Evolutionary conservation across 2,888 invertebrate species (phyloP).

Genomic region (Scaptodrosophila latifasciaeformis): DNA sequence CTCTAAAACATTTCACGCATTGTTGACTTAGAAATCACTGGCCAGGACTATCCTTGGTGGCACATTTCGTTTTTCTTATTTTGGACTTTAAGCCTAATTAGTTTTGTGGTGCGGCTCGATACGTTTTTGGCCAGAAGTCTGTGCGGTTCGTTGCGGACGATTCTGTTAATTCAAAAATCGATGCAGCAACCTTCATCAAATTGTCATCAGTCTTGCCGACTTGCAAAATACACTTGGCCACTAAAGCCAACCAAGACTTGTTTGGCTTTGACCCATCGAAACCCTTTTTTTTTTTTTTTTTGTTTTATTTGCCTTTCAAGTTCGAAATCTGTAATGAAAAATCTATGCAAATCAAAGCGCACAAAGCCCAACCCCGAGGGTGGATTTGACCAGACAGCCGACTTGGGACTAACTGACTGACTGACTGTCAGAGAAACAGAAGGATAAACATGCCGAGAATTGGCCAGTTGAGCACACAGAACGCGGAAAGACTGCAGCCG

Average conservation of each 20-base stretch:
- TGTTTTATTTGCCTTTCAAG: slow-evolving; percentile 26
- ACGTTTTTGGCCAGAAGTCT: neutral
- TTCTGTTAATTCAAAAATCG: slow-evolving; percentile 64
- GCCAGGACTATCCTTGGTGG: neutral
- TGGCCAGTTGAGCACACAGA: slow-evolving; percentile 32
- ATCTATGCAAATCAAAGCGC: slow-evolving; percentile 65
- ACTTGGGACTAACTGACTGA: slow-evolving; percentile 15
- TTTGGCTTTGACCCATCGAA: slow-evolving; percentile 20
- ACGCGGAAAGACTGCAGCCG: slow-evolving; percentile 50
- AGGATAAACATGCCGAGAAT: neutral
- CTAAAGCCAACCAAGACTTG: neutral
- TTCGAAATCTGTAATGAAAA: slow-evolving; percentile 64
- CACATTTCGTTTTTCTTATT: slow-evolving; percentile 22
- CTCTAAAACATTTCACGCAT: slow-evolving; percentile 54
- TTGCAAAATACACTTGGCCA: slow-evolving; percentile 3
- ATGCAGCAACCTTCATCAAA: slow-evolving; percentile 62
- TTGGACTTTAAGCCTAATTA: slow-evolving; percentile 63
- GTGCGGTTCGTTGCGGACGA: no score
- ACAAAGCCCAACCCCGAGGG: slow-evolving; percentile 31
- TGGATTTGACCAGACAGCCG: slow-evolving; percentile 9
- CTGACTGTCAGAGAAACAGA: neutral
- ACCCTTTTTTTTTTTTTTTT: slow-evolving; percentile 29
- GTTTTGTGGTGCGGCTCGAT: slow-evolving; percentile 44
- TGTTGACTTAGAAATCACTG: no score
- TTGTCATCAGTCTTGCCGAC: slow-evolving; percentile 53